These are phyloP conservation scores for Aricia artaxerxes DNA, from an alignment of 2,888 invertebrate genomes.

Conservation along the genomic window DNA sequence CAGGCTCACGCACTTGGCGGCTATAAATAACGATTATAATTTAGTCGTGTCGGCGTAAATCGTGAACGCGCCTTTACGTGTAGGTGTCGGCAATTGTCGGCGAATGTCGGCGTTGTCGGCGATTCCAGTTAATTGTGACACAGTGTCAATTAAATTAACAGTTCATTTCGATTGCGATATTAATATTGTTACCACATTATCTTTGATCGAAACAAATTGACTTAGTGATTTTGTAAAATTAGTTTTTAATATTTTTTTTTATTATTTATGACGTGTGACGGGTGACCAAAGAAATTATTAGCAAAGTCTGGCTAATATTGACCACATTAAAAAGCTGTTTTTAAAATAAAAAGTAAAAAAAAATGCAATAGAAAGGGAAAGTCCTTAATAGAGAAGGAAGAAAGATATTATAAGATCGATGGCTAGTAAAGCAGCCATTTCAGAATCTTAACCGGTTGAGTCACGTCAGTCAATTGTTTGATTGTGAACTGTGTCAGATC, in stretches of 20 bases:
- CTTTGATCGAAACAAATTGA: background rate
- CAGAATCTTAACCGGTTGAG: no score
- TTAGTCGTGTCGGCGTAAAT: conserved; percentile 73
- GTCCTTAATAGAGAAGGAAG: no score
- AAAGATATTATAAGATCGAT: no score
- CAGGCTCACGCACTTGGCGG: conserved; percentile 60
- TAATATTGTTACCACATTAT: background rate
- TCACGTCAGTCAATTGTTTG: no score
- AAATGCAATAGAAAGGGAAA: no score
- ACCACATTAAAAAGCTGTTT: no score
- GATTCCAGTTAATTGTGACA: conserved; percentile 47
- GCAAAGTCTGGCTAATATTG: no score
- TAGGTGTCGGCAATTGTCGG: conserved; percentile 54
- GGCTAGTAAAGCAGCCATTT: no score
- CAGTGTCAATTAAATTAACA: conserved; percentile 39
- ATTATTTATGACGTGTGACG: no score
- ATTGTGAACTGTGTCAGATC: no score
- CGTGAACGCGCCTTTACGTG: conserved; percentile 50
- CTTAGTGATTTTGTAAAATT: background rate
- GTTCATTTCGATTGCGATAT: conserved; percentile 26
- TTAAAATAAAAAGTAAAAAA: no score
- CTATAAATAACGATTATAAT: conserved; percentile 78
- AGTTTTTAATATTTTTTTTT: background rate
- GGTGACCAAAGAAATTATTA: no score
- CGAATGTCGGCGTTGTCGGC: conserved; percentile 5